Conservation (phyloP, 1,140 invertebrate genomes). For the Parapsyche elsis region DNA sequence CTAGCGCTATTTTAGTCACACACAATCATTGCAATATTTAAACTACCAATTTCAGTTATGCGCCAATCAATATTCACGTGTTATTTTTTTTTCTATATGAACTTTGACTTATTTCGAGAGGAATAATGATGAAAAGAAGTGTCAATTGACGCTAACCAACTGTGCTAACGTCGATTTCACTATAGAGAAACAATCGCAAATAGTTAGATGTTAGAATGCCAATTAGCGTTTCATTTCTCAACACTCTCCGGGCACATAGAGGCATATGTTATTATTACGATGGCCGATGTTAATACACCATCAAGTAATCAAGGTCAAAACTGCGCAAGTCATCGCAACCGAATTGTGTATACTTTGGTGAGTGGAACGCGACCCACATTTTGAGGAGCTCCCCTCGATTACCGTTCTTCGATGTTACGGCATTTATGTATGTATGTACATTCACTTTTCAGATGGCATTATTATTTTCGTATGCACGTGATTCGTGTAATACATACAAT, state of each 20-base stretch:
- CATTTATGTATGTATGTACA: not conserved
- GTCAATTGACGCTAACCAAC: not conserved
- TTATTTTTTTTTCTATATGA: too few relatives aligned
- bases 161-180: not conserved
- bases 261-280: too few relatives aligned
- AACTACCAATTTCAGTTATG: too few relatives aligned
- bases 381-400: not conserved
- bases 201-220: not conserved
- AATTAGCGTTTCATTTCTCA: not conserved
- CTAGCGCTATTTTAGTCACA: too few relatives aligned
- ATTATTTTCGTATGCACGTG: not conserved
- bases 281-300: not conserved
- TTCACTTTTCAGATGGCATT: constrained; percentile 9
- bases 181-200: not conserved
- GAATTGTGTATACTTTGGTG: not conserved
- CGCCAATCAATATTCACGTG: too few relatives aligned
- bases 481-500: too few relatives aligned
- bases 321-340: not conserved
- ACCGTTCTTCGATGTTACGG: not conserved
- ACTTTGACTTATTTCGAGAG: too few relatives aligned
- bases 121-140: too few relatives aligned
- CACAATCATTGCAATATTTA: too few relatives aligned
- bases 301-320: not conserved
- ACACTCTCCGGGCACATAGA: not conserved
- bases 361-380: constrained; percentile 16